Base-by-base conservation (phyloP, 2,113 vertebrate species). In the Myrmecophaga tridactyla region DNA sequence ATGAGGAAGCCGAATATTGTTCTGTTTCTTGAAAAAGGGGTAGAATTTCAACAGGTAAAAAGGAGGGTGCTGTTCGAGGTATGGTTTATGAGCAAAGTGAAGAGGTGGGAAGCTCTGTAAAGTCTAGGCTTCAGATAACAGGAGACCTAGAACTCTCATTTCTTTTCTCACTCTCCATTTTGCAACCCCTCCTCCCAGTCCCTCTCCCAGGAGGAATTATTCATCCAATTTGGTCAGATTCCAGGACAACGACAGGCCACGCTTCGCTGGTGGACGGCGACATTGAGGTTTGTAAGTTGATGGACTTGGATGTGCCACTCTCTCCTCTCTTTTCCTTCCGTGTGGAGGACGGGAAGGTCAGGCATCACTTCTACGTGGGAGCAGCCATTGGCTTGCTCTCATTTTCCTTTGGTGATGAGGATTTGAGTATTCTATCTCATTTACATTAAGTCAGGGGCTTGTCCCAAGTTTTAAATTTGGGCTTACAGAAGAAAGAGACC, bases 1-100 rank as follows among this genome's bases (percentile, higher is more conserved):
- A 90, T 51, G 36, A 69, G 39, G 82, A 84, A 92, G 51, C 77
- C 91, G 87, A 76, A 94, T 17, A 11, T 86, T 77, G 46, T 86
- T 48, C 60, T 90, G 53, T 36, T 81, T 94, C 31, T 89, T 53
- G 73, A 93, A 89, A 56, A 56, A 65, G 63, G 36, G 67, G 6
- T 31, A 75, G 69, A 58, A 81, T 90, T 76, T 60, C 77, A 81
- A 41, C 8, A 29, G 90, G 46, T 25, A 5, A 60, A 81, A 58
- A 25, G n/a, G 23, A 29, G 48, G 41, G 73, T 11, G 36, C 25
- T 34, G 25, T 14, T 69, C 36, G 58, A 62, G 43, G 60, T 36
- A 78, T 4, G 13, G 69, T 69, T 62, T 51, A 48, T 36, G 56
- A 73, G 6, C 53, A 39, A 41, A 11, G 70, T 9, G n/a, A 82